Evolutionary conservation across 2,888 invertebrate genomes (phyloP).

Genomic region (Chalcosyrphus nemorum): DNA sequence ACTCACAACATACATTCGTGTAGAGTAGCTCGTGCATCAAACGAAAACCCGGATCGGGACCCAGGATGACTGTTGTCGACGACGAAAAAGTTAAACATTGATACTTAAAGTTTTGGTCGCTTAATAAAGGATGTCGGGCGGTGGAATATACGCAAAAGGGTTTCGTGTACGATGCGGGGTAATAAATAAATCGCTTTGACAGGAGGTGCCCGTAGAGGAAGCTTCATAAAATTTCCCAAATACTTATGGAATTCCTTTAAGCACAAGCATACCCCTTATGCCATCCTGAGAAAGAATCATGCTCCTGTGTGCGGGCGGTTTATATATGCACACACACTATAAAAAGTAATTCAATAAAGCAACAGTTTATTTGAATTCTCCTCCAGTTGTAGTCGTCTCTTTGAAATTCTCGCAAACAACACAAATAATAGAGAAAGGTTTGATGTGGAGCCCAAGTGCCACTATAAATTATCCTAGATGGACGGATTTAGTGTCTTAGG

Average conservation of each 20-base stretch:
- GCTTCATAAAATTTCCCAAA: slow-evolving; percentile 67
- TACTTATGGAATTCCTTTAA: slow-evolving; percentile 55
- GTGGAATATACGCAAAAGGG: slow-evolving; percentile 9
- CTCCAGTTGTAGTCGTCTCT: slow-evolving; percentile 16
- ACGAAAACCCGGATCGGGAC: slow-evolving; percentile 54
- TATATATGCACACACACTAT: slow-evolving; percentile 37
- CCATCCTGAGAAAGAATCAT: slow-evolving; percentile 15
- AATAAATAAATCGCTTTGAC: slow-evolving; percentile 72
- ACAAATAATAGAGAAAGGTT: slow-evolving; percentile 31
- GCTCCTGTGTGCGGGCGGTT: slow-evolving; percentile 19
- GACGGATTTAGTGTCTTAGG: slow-evolving; percentile 66
- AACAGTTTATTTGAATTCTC: slow-evolving; percentile 68
- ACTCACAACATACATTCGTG: slow-evolving; percentile 10
- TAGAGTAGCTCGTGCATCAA: slow-evolving; percentile 49
- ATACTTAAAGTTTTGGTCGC: slow-evolving; percentile 70
- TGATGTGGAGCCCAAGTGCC: slow-evolving; percentile 67
- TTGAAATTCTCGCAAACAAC: too few species aligned
- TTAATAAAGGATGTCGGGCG: slow-evolving; percentile 64
- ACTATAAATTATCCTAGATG: slow-evolving; percentile 66
- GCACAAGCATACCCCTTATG: background rate
- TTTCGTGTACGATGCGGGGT: slow-evolving; percentile 28
- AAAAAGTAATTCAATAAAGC: slow-evolving; percentile 72
- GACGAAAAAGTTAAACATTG: slow-evolving; percentile 69
- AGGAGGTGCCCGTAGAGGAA: slow-evolving; percentile 51
- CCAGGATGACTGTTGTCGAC: slow-evolving; percentile 59